phyloP scores from a whole-genome alignment of 2,888 invertebrate species.

The Brenthis hecate region DNA sequence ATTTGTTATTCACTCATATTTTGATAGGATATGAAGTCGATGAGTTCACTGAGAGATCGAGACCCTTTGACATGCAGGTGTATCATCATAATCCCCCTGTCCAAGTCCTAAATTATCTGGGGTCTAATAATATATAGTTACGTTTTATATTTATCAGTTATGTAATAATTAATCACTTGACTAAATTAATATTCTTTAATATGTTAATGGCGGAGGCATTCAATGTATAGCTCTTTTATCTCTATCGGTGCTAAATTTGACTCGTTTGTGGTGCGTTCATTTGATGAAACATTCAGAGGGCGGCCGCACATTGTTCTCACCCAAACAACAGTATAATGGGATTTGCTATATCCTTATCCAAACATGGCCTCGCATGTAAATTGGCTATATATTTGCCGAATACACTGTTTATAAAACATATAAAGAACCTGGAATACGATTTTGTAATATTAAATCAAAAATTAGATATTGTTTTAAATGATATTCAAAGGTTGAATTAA shows the following conservation, averaged over 20 bases:
- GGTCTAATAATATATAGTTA: no score
- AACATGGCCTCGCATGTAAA: slow-evolving; percentile 52
- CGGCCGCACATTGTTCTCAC: slow-evolving; percentile 44
- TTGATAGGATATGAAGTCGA: no score
- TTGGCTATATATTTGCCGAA: slow-evolving; percentile 52
- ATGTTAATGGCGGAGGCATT: neutral
- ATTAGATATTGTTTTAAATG: neutral
- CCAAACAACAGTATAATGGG: slow-evolving; percentile 48
- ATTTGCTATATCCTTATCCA: slow-evolving; percentile 49
- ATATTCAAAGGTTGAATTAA: neutral
- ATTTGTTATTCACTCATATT: no score
- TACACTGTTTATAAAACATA: slow-evolving; percentile 38
- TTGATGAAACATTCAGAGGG: slow-evolving; percentile 51
- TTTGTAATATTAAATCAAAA: slow-evolving; percentile 13
- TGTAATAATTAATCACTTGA: neutral
- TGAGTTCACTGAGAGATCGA: no score
- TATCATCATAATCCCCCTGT: no score
- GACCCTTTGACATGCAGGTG: no score
- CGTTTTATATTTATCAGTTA: no score
- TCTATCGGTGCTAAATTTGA: slow-evolving; percentile 29
- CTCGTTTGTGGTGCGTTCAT: slow-evolving; percentile 44
- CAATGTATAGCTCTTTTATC: slow-evolving; percentile 24
- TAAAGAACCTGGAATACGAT: neutral
- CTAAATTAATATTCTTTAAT: neutral
- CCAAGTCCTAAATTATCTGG: no score